Conservation (phyloP, 1,140 invertebrate species). For the Aculops lycopersici region DNA sequence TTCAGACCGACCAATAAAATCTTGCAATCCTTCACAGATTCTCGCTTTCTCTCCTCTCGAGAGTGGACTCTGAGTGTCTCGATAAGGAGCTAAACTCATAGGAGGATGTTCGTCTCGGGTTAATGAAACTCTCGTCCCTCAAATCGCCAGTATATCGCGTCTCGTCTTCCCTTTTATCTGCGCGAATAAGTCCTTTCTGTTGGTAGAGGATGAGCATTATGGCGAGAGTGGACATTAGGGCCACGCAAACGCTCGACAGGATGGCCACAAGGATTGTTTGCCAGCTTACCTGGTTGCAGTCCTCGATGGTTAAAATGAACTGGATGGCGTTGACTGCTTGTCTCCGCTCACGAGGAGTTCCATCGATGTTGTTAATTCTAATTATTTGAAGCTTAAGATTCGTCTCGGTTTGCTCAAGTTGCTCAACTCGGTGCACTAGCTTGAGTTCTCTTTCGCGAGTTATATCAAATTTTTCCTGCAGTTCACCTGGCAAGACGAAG, state of each 20-base stretch:
- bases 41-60: too few species aligned
- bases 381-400: not conserved
- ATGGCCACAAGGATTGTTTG: not conserved
- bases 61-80: too few species aligned
- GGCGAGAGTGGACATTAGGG: not conserved
- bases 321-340: not conserved
- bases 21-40: too few species aligned
- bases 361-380: not conserved
- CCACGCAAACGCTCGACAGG: not conserved
- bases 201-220: not conserved
- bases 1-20: too few species aligned
- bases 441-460: not conserved
- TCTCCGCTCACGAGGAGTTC: not conserved
- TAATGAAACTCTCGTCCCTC: not conserved
- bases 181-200: not conserved
- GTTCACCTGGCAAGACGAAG: not conserved
- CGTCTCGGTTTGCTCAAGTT: not conserved
- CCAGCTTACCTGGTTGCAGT: not conserved
- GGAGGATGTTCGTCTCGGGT: not conserved
- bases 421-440: not conserved
- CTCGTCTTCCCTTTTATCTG: not conserved
- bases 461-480: not conserved
- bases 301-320: not conserved
- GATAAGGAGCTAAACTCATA: too few species aligned
- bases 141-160: not conserved